Base-by-base conservation (phyloP, 2,113 vertebrate species). In the Tetraodon nigroviridis region DNA sequence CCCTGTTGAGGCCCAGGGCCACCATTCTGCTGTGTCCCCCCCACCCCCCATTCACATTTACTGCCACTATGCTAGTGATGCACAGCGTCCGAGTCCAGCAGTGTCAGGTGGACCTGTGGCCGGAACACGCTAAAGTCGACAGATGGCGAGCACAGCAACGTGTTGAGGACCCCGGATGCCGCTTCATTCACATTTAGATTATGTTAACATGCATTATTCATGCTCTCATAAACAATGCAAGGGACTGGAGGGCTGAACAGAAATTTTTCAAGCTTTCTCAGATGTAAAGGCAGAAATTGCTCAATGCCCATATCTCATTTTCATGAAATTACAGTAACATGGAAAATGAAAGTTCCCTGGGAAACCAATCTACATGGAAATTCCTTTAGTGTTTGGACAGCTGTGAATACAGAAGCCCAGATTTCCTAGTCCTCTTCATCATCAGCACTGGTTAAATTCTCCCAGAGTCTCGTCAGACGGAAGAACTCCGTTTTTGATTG, bases 1-100 rank as follows among this genome's bases (percentile, higher is more conserved):
- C 64, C 78, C 68, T 64, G 69, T 75, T 74, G 79, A 69, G 76
- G 81, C 81, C 83, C 74, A 54, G 54, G 72, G 80, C 79, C 76
- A 69, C 68, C 74, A 64, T 86, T 81, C 84, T 81, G 81, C 84
- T 78, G 61, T 64, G 62, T 59, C n/a, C n/a, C n/a, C n/a, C n/a
- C n/a, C n/a, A n/a, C n/a, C n/a, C n/a, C n/a, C n/a, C n/a, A n/a
- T n/a, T n/a, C 55, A 12, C 52, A 16, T 15, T 22, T 58, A 75
- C 67, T 49, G 54, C 49, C 47, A 14, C 42, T 6, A 27, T 53
- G 42, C 49, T 52, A 71, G 46, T 45, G 55, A 53, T 57, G 19
- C 18, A 19, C 40, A 67, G 20, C 67, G 57, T 22, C 32, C 32
- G 4, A 37, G 32, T 37, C 32, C 32, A 37, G 32, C 7, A 48